Conservation (phyloP, 2,888 invertebrate species). For the Lissonota sp. region DNA sequence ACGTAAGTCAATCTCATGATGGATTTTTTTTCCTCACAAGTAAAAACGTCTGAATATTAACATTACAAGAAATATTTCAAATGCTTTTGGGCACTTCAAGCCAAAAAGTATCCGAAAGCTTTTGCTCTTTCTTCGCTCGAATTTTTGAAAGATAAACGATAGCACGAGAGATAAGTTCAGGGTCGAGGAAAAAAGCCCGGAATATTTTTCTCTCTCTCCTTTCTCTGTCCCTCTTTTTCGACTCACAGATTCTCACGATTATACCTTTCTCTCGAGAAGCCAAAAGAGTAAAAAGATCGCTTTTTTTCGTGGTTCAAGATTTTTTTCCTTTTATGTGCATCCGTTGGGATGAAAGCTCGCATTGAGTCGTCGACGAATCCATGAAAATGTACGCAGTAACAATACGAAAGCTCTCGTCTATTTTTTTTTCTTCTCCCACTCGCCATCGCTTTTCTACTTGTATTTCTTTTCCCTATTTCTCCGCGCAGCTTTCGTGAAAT, state of each 20-base stretch:
- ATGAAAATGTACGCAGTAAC: conserved; percentile 29
- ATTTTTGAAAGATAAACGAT: too few species aligned
- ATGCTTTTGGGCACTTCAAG: too few species aligned
- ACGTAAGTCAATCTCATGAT: too few species aligned
- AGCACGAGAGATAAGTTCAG: too few species aligned
- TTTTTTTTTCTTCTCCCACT: conserved; percentile 10
- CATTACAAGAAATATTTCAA: too few species aligned
- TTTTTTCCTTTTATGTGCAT: neutral
- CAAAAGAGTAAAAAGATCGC: conserved; percentile 4
- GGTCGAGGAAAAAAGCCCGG: too few species aligned
- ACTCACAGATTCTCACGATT: neutral
- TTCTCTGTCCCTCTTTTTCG: neutral
- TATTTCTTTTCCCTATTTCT: conserved; percentile 8
- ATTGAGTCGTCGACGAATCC: conserved; percentile 10
- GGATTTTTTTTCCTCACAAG: too few species aligned
- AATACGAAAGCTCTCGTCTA: conserved; percentile 18
- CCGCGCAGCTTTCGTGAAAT: conserved; percentile 48
- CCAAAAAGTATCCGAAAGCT: too few species aligned
- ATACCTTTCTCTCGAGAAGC: conserved; percentile 1
- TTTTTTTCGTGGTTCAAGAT: conserved; percentile 8
- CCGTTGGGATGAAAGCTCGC: neutral
- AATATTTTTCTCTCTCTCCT: too few species aligned
- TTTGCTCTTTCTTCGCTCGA: too few species aligned
- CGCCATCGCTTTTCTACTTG: neutral
- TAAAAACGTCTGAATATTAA: too few species aligned